phyloP scores from a whole-genome alignment of 1,140 invertebrate species.

The Stenopsyche tienmushanensis region DNA sequence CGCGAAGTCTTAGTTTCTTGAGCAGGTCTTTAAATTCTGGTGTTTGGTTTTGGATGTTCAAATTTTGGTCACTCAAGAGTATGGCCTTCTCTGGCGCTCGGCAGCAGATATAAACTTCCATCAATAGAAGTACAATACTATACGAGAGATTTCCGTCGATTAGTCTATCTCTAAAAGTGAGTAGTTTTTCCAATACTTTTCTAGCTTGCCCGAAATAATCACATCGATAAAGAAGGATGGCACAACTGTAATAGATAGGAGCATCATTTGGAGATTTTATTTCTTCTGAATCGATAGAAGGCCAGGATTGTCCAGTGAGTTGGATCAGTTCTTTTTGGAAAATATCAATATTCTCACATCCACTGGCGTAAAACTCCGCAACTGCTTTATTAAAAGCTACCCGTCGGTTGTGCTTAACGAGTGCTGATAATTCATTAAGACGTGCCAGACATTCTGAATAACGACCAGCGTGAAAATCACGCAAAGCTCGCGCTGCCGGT shows the following conservation, averaged over 20 bases:
- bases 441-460: conserved; percentile 30
- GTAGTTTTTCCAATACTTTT: conserved; percentile 65
- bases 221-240: conserved; percentile 77
- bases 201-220: conserved; percentile 75
- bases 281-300: conserved; percentile 47
- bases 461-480: conserved; percentile 29
- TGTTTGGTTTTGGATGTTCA: conserved; percentile 45
- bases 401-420: conserved; percentile 23
- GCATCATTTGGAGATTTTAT: conserved; percentile 39
- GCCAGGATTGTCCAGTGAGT: conserved; percentile 61
- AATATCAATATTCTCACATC: conserved; percentile 69
- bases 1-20: conserved; percentile 54
- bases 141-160: conserved; percentile 50
- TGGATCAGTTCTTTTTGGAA: conserved; percentile 68
- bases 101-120: conserved; percentile 52
- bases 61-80: conserved; percentile 48
- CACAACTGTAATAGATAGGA: conserved; percentile 76
- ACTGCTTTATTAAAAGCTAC: conserved; percentile 63
- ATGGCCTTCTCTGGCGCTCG: conserved; percentile 50
- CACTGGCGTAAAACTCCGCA: conserved; percentile 69
- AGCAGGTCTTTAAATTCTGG: conserved; percentile 49
- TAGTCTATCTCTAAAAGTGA: conserved; percentile 46
- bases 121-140: conserved; percentile 52
- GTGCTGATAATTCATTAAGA: conserved; percentile 23
- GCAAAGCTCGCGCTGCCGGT: conserved; percentile 24